These are phyloP conservation scores for Acomys russatus DNA, from an alignment of 2,797 vertebrate species.

Conservation along the genomic window DNA sequence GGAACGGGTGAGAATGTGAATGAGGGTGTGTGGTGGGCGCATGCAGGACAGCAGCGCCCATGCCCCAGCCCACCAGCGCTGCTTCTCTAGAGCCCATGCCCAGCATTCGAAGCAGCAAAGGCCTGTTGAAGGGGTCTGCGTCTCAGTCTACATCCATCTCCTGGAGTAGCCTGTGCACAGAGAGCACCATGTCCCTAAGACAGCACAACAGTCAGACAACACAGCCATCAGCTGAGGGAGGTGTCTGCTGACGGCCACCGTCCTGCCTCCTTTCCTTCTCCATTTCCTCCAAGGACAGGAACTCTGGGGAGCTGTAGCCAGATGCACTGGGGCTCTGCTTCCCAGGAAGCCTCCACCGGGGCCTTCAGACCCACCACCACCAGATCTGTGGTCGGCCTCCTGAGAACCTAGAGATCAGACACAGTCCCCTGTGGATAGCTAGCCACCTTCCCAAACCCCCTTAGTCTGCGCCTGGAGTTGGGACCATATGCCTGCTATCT, in stretches of 20 bases:
- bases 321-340: neutral
- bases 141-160: no score
- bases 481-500: neutral
- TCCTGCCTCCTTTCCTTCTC: neutral
- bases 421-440: neutral
- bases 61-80: neutral
- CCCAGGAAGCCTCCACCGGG: neutral
- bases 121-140: fast-evolving
- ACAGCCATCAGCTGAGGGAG: fast-evolving
- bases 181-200: neutral
- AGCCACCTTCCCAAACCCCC: neutral
- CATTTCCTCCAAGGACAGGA: neutral
- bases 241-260: fast-evolving
- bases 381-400: neutral
- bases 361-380: neutral
- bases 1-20: neutral
- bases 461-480: neutral
- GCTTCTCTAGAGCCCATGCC: neutral
- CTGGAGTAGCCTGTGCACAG: neutral
- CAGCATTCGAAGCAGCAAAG: no score
- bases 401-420: neutral
- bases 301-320: neutral
- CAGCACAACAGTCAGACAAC: fast-evolving
- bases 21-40: neutral
- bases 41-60: neutral